Conservation (phyloP, 2,113 vertebrate genomes). For the Riparia riparia region DNA sequence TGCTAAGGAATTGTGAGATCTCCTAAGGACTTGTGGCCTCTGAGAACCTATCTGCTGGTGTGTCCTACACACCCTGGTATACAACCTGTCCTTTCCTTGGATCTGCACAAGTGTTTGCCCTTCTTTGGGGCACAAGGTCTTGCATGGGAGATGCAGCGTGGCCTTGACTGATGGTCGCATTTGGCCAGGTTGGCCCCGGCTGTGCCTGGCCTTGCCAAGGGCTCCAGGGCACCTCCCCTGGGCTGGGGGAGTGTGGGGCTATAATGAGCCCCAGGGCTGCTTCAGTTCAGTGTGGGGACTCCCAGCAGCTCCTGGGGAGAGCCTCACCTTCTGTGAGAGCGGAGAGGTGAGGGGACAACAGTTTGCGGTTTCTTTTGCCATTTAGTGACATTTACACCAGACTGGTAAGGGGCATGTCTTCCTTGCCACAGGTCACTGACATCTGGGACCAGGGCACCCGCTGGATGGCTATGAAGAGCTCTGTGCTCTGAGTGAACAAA, state of each 20-base stretch:
- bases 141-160: neutral
- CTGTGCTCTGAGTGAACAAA: neutral
- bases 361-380: neutral
- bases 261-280: neutral
- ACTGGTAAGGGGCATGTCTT: neutral
- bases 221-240: neutral
- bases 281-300: neutral
- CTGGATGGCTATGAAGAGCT: neutral
- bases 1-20: neutral
- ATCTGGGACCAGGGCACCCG: neutral
- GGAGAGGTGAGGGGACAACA: neutral
- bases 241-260: neutral
- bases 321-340: neutral
- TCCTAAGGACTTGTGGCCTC: neutral
- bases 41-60: neutral
- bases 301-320: neutral
- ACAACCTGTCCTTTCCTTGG: neutral
- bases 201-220: neutral
- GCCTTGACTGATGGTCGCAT: constrained; percentile 49
- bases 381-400: neutral
- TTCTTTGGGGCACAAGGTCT: neutral
- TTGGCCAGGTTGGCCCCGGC: neutral
- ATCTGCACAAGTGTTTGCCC: neutral
- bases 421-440: neutral
- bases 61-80: neutral